A percentile compares a stretch with the other conserved stretches of the same genome.
These are phyloP conservation scores for Hormaphis cornu DNA, from an alignment of 1,140 invertebrate species.

Conservation along the genomic window DNA sequence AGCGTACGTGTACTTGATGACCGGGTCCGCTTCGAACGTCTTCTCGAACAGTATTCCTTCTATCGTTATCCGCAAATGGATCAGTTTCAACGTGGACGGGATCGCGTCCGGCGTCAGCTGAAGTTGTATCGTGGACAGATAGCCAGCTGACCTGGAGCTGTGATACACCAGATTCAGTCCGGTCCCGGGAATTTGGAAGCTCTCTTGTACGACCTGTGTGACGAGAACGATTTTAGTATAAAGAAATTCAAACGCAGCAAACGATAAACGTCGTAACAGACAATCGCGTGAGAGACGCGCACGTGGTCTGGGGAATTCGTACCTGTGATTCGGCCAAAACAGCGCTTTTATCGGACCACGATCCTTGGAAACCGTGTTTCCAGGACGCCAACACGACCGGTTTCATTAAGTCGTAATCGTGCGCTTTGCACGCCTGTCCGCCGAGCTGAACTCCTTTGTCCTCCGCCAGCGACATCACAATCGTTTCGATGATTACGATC, in stretches of 20 bases:
- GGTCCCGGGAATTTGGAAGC: conserved; percentile 82
- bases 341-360: conserved; percentile 82
- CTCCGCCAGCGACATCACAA: conserved; percentile 74
- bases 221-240: not conserved
- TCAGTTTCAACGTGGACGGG: conserved; percentile 67
- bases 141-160: conserved; percentile 82
- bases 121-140: conserved; percentile 87
- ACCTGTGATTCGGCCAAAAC: conserved; percentile 90
- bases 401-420: conserved; percentile 89
- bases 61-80: conserved; percentile 83
- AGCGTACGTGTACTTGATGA: conserved; percentile 90
- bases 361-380: conserved; percentile 92
- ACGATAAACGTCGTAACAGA: not conserved
- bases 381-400: conserved; percentile 89
- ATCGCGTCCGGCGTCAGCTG: conserved; percentile 81
- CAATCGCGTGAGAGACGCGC: no score
- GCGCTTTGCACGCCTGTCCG: conserved; percentile 70
- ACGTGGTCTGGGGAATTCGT: no score
- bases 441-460: conserved; percentile 54
- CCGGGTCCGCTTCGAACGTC: conserved; percentile 86
- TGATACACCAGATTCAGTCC: conserved; percentile 90
- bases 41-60: conserved; percentile 90
- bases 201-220: conserved; percentile 78
- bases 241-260: not conserved
- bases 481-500: conserved; percentile 81